These are phyloP conservation scores for Ochlodes sylvanus DNA, from an alignment of 2,888 invertebrate genomes.

Conservation along the genomic window DNA sequence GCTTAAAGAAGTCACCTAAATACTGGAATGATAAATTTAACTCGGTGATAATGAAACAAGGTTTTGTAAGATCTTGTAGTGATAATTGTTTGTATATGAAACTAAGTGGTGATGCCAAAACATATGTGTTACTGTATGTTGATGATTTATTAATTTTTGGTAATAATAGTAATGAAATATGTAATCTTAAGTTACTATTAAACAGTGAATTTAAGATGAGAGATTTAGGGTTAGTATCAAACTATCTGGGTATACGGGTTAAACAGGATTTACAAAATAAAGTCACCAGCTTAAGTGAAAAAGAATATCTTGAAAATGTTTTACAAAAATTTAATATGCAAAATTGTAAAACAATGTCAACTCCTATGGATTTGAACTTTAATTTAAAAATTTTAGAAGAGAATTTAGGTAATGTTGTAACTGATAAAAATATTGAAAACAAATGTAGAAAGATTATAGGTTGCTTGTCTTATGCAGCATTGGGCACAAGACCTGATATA, in stretches of 20 bases:
- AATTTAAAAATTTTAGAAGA: conserved; percentile 38
- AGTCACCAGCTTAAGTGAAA: conserved; percentile 39
- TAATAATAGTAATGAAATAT: conserved; percentile 14
- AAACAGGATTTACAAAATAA: conserved; percentile 39
- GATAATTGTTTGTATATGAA: conserved; percentile 43
- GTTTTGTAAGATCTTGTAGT: conserved; percentile 42
- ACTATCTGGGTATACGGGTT: conserved; percentile 42
- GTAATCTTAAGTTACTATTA: no score
- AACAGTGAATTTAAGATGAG: conserved; percentile 44
- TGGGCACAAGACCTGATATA: no score
- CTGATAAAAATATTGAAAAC: conserved; percentile 40
- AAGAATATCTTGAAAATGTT: no score
- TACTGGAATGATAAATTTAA: conserved; percentile 47
- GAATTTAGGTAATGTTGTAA: not conserved
- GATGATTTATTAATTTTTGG: conserved; percentile 43
- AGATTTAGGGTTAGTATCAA: conserved; percentile 40
- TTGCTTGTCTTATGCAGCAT: conserved; percentile 42
- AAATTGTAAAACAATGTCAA: conserved; percentile 40
- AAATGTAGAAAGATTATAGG: conserved; percentile 44
- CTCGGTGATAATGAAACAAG: conserved; percentile 40
- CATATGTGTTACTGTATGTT: conserved; percentile 43
- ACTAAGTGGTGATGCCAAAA: conserved; percentile 33
- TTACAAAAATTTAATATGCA: conserved; percentile 41
- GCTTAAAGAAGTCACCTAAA: no score
- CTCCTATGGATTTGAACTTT: no score